A percentile compares a stretch with the other conserved stretches of the same genome.
Evolutionary conservation across 2,797 vertebrate species (phyloP).

Genomic region (Paedocypris micromegethes): DNA sequence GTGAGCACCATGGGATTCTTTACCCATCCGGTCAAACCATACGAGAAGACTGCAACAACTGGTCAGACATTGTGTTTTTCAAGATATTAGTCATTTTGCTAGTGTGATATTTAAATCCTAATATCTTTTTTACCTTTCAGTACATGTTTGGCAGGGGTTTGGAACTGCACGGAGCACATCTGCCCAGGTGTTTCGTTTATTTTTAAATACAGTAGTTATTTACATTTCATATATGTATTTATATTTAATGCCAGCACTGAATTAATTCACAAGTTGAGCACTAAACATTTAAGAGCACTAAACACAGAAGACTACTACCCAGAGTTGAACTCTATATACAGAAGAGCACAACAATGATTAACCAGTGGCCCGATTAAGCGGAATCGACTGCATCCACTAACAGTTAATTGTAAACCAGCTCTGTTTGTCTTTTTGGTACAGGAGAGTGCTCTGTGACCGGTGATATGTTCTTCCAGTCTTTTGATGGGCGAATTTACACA

Average conservation of each 20-base stretch:
- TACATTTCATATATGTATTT: not conserved
- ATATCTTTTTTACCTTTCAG: constrained; percentile 66
- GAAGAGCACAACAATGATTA: no score
- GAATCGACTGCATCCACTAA: not conserved
- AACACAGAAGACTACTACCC: no score
- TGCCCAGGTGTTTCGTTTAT: constrained; percentile 79
- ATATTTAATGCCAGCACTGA: not conserved
- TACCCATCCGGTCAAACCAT: constrained; percentile 78
- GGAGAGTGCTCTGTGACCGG: constrained; percentile 93
- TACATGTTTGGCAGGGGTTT: constrained; percentile 82
- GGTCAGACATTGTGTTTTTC: constrained; percentile 62
- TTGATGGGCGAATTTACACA: constrained; percentile 84
- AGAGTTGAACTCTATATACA: no score
- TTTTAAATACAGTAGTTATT: not conserved
- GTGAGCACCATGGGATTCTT: constrained; percentile 80
- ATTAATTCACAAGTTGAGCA: not conserved
- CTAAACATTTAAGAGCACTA: no score
- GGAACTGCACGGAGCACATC: constrained; percentile 84
- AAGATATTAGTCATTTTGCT: not conserved
- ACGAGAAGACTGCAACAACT: constrained; percentile 89
- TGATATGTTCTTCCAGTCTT: constrained; percentile 87
- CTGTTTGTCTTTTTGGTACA: constrained; percentile 49
- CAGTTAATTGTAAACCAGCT: not conserved
- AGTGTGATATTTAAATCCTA: not conserved
- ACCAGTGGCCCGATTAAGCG: no score